Conservation (phyloP, 2,888 invertebrate genomes). For the Lordiphosa fenestrarum region DNA sequence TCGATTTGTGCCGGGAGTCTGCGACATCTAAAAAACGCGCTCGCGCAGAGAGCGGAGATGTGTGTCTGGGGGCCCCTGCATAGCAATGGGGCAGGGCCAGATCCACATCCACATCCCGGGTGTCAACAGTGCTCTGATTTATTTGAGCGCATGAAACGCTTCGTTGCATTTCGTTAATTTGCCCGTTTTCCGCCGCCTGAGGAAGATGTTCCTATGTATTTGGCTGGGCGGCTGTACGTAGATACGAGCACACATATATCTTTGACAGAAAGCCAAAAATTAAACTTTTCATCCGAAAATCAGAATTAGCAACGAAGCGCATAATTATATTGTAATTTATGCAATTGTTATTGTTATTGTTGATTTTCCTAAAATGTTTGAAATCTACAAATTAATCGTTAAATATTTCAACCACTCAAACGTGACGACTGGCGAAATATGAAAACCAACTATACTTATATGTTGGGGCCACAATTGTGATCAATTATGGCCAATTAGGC, state of each 20-base stretch:
- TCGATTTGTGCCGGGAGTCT: conserved; percentile 51
- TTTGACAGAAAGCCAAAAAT: conserved; percentile 41
- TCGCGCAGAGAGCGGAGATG: conserved; percentile 24
- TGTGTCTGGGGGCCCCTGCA: conserved; percentile 27
- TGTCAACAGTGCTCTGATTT: conserved; percentile 80
- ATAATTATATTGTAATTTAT: conserved; percentile 72
- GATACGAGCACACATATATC: conserved; percentile 3
- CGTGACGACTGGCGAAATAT: conserved; percentile 47
- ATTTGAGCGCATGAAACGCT: conserved; percentile 80
- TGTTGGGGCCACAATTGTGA: conserved; percentile 44
- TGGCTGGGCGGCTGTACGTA: no score
- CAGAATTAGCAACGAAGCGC: conserved; percentile 63
- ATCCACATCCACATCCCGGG: conserved; percentile 55
- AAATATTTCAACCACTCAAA: conserved; percentile 57
- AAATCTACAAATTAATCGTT: conserved; percentile 36
- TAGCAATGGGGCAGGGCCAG: not conserved
- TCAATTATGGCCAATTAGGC: conserved; percentile 56
- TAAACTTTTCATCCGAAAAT: conserved; percentile 55
- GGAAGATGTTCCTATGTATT: conserved; percentile 8
- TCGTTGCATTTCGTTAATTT: conserved; percentile 79
- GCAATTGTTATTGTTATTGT: no score
- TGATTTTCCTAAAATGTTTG: conserved; percentile 27
- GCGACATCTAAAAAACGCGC: conserved; percentile 36
- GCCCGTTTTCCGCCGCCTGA: conserved; percentile 69
- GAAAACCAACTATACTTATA: conserved; percentile 15